Evolutionary conservation across 2,797 vertebrate species (phyloP), one percentile per base, ranked within the genome.

Genomic region (Cynopterus sphinx): DNA sequence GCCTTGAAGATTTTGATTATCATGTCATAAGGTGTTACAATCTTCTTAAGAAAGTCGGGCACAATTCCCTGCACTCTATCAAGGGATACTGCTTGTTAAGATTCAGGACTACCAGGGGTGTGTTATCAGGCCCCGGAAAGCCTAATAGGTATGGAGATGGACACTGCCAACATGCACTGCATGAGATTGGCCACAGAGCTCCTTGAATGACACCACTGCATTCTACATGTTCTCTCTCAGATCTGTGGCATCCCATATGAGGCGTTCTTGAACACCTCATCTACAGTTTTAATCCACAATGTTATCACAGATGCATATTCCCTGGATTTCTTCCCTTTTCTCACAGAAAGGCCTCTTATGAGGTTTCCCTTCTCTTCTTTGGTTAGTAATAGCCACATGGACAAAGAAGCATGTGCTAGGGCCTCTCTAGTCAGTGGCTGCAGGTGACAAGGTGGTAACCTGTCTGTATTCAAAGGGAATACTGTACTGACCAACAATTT

Each of bases 211-310:
- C 97, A 99, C 99, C 95, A 99, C 99, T 87, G 99, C 99, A 95
- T 99, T 99, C 99, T 99, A 99, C 99, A 99, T 99, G 98, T 99
- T 99, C 98, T 99, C 99, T 98, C 99, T 98, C 97, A 99, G 99
- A 98, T 99, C 99, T 1, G 99, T 99, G 83, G 99, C 99, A 91
- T 99, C 99, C 91, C 99, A 99, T 75, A 99, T 99, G 3, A 99
- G 99, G 21, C 99, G n/a, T 99, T 99, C 98, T 99, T 99, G 98
- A 99, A 99, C 86, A 99, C 99, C 96, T 99, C 99, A 53, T 99
- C 99, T 97, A 99, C 87, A 33, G 98, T 98, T 98, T 99, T 99
- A 98, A 99, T 99, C 98, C 99, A 98, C 65, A 99, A 96, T 63
- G 99, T 99, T 98, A 99, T 99, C 99, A 99, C 98, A 97, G 99